Percentiles rank a stretch among this genome's conserved stretches.
These are phyloP conservation scores for Coryphaenoides rupestris DNA, from an alignment of 2,113 vertebrate genomes.

Conservation along the genomic window DNA sequence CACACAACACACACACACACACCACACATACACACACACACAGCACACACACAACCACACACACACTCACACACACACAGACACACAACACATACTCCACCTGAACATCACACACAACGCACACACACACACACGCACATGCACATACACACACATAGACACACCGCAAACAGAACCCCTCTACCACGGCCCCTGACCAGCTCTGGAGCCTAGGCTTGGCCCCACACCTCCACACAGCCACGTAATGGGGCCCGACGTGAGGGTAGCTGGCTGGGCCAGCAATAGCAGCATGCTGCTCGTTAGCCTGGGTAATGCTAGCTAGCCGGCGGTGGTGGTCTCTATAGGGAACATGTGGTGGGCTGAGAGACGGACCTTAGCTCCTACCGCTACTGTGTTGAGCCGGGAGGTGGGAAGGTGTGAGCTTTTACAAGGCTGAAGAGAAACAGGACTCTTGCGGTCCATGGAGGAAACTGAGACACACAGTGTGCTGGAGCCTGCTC, in stretches of 20 bases:
- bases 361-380: conserved; percentile 18
- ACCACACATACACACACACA: too few species aligned
- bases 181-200: conserved; percentile 25
- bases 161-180: conserved; percentile 39
- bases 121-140: too few species aligned
- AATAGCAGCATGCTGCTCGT: conserved; percentile 60
- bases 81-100: too few species aligned
- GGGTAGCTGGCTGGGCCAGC: conserved; percentile 55
- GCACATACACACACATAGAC: too few species aligned
- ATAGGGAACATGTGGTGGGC: conserved; percentile 19
- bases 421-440: background rate
- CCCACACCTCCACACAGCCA: conserved; percentile 57
- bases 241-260: conserved; percentile 61
- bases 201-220: conserved; percentile 37
- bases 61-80: conserved; percentile 5
- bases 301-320: conserved; percentile 53
- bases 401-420: conserved; percentile 28
- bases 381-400: conserved; percentile 44
- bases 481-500: too few species aligned
- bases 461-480: too few species aligned
- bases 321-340: conserved; percentile 22
- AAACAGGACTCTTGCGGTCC: background rate
- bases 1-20: too few species aligned
- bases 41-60: too few species aligned
- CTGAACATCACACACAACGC: too few species aligned